Evolutionary conservation across 2,888 invertebrate species (phyloP), one percentile per base, ranked within the genome.

Genomic region (Drosophila niveifrons): DNA sequence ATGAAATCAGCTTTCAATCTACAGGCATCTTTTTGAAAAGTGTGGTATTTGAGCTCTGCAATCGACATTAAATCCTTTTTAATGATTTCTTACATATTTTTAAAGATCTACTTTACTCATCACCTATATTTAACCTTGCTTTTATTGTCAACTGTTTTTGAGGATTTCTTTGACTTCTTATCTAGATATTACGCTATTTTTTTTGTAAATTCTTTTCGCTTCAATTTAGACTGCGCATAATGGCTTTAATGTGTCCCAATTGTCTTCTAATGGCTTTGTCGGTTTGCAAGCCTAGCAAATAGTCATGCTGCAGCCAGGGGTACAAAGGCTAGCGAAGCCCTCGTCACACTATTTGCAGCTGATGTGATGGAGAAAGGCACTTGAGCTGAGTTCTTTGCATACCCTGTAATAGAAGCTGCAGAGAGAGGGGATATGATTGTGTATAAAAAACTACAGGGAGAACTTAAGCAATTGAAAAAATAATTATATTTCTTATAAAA

Each of bases 311-410:
- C 68, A 72, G 53, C 66, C 29, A 55, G 66, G 74, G 66, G 48
- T 73, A 69, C 83, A 69, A 81, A 75, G 72, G 72, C 81, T 46
- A 46, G 61, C 51, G 56, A 55, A 58, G 53, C 56, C 18, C 53
- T 72, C 39, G 39, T 15, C 48, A 47, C 36, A 61, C 34, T 57
- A 58, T 67, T 68, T 68, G 56, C 62, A 59, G 53, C 55, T 72
- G 36, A 34, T 13, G 48, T 56, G 57, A 29, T 47, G 75, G 87
- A 87, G 87, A 87, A 87, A 87, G 82, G 82, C 84, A 82, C 77
- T 84, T 87, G 67, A 84, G 78, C 61, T 77, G 55, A 69, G 67
- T 78, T 66, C 58, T 65, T 57, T 36, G 29, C 15, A 53, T 62
- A 73, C 73, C 72, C 72, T 67, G 15, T 17, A 44, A 0, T 23